phyloP scores from a whole-genome alignment of 2,113 vertebrate species.

The Hippolais icterina region DNA sequence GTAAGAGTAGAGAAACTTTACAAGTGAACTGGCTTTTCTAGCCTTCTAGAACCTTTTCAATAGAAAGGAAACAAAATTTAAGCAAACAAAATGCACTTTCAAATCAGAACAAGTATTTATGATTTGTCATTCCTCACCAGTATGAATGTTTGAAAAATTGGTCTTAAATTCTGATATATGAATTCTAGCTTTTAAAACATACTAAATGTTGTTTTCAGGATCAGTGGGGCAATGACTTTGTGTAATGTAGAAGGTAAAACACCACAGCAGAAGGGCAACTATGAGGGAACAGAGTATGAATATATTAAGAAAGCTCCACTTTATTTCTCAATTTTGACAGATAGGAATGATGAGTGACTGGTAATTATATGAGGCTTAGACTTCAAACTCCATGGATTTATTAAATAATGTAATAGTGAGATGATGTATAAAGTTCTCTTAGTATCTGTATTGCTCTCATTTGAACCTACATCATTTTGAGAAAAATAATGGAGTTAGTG shows the following conservation, averaged over 20 bases:
- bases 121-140: neutral
- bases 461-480: neutral
- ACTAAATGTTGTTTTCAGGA: neutral
- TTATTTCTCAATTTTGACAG: neutral
- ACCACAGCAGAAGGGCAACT: neutral
- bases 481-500: neutral
- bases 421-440: neutral
- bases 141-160: neutral
- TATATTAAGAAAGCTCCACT: neutral
- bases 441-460: neutral
- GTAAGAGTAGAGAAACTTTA: neutral
- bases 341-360: neutral
- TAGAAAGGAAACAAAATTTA: neutral
- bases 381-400: neutral
- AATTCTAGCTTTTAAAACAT: neutral
- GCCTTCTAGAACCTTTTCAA: neutral
- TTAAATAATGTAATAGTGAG: neutral
- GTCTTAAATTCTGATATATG: neutral
- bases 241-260: neutral
- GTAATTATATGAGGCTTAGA: neutral
- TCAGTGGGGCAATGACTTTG: neutral
- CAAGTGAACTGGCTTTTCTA: neutral
- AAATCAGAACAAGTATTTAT: neutral
- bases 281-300: neutral
- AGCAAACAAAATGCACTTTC: neutral